Percentiles rank a stretch among this genome's conserved stretches.
Conservation (phyloP, 2,113 vertebrate species). For the Mellivora capensis region DNA sequence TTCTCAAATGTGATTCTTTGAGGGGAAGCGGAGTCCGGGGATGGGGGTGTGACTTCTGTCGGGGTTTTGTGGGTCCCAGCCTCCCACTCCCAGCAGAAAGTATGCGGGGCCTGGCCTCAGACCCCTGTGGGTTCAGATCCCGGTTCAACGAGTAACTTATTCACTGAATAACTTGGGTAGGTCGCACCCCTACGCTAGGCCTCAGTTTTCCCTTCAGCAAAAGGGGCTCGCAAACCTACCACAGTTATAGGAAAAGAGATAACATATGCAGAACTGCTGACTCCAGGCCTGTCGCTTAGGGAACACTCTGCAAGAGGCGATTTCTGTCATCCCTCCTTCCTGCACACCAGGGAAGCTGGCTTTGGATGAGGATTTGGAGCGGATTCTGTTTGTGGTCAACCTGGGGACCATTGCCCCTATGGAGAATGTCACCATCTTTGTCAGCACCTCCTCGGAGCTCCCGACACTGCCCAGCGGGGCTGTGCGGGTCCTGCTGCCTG, state of each 20-base stretch:
- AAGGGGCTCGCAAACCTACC: neutral
- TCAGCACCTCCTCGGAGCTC: constrained; percentile 96
- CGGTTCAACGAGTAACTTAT: accelerated
- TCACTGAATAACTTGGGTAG: neutral
- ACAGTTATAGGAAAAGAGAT: neutral
- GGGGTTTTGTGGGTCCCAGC: neutral
- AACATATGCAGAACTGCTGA: neutral
- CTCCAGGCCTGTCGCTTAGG: constrained; percentile 26
- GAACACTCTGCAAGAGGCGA: neutral
- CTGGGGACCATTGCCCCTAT: constrained; percentile 90
- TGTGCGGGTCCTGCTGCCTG: constrained; percentile 88
- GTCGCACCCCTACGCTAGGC: accelerated
- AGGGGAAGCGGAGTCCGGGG: neutral
- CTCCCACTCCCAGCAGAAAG: neutral
- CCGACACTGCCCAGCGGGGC: constrained; percentile 90
- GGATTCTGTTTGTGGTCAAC: constrained; percentile 91
- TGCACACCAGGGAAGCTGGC: constrained; percentile 83
- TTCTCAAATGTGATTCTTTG: neutral
- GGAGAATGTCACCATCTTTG: constrained; percentile 90
- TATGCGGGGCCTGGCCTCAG: neutral
- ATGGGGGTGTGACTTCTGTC: neutral
- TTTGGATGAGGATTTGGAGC: constrained; percentile 94
- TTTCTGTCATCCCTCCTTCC: neutral
- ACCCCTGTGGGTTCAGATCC: neutral
- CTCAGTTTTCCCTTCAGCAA: neutral